phyloP scores from a whole-genome alignment of 2,113 vertebrate species.

The Sinocyclocheilus anshuiensis region DNA sequence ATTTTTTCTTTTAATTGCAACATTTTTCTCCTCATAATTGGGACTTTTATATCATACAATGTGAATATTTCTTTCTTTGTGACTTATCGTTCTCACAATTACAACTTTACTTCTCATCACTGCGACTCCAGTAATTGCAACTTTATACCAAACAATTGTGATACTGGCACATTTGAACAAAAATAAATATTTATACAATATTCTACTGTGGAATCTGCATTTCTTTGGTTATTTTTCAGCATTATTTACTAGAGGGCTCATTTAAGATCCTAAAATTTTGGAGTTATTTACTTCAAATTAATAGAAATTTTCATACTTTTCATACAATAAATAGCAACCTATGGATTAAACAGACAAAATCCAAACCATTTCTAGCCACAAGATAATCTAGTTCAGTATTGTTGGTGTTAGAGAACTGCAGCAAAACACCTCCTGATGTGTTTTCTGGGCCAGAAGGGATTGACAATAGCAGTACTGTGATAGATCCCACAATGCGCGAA shows the following conservation, averaged over 20 bases:
- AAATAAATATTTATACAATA: background rate
- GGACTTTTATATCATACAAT: no score
- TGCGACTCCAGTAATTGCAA: background rate
- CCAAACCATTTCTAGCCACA: background rate
- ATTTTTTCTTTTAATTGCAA: no score
- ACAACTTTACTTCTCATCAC: background rate
- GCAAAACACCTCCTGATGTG: background rate
- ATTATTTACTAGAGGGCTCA: background rate
- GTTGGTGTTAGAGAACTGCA: slow-evolving; percentile 4
- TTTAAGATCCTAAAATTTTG: background rate
- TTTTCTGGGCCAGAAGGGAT: slow-evolving; percentile 8
- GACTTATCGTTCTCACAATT: background rate
- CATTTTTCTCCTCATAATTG: no score
- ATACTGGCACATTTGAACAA: background rate
- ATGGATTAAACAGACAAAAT: background rate
- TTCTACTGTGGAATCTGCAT: background rate
- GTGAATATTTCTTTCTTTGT: background rate
- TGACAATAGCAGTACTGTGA: background rate
- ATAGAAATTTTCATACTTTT: background rate
- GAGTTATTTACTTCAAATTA: background rate
- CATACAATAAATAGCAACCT: background rate
- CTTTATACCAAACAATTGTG: background rate
- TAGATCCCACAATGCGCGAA: slow-evolving; percentile 4
- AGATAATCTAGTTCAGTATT: slow-evolving; percentile 15
- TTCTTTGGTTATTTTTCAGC: background rate